Percentiles rank a stretch among this genome's conserved stretches.
Conservation (phyloP, 2,113 vertebrate genomes). For the Paramormyrops kingsleyae region DNA sequence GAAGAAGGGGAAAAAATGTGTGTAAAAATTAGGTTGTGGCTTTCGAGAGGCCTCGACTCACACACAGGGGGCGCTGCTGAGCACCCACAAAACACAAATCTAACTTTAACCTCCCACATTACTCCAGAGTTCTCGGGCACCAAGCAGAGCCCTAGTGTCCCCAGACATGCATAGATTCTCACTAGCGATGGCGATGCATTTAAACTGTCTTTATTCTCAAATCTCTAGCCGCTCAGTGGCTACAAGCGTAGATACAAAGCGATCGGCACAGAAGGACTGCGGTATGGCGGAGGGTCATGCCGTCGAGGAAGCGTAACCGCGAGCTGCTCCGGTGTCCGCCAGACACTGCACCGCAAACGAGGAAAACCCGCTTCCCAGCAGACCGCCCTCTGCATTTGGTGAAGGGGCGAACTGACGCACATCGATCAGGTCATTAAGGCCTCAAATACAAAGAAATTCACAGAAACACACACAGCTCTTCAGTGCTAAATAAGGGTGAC, state of each 20-base stretch:
- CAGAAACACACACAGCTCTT: background rate
- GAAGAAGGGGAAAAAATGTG: conserved; percentile 33
- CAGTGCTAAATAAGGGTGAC: background rate
- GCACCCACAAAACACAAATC: conserved; percentile 8
- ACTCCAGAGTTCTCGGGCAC: background rate
- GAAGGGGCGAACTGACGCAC: background rate
- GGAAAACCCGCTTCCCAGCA: background rate
- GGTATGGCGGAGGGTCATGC: conserved; percentile 12
- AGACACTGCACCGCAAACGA: background rate
- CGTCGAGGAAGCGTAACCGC: background rate
- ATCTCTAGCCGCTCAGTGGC: conserved; percentile 16
- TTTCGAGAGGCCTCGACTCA: conserved; percentile 1
- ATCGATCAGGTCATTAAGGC: background rate
- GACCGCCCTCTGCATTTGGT: background rate
- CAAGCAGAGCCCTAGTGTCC: background rate
- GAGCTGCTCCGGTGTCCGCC: background rate
- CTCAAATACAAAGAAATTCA: background rate
- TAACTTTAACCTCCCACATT: background rate
- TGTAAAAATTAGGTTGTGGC: conserved; percentile 39
- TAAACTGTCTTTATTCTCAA: conserved; percentile 25
- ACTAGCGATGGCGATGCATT: conserved; percentile 19
- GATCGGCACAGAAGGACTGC: conserved; percentile 23
- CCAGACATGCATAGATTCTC: background rate
- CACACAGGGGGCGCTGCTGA: conserved; percentile 1
- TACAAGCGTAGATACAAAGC: conserved; percentile 33